Percentiles rank a stretch among this genome's conserved stretches.
Conservation (phyloP, 1,140 invertebrate genomes). For the Pseudoatta argentina region DNA sequence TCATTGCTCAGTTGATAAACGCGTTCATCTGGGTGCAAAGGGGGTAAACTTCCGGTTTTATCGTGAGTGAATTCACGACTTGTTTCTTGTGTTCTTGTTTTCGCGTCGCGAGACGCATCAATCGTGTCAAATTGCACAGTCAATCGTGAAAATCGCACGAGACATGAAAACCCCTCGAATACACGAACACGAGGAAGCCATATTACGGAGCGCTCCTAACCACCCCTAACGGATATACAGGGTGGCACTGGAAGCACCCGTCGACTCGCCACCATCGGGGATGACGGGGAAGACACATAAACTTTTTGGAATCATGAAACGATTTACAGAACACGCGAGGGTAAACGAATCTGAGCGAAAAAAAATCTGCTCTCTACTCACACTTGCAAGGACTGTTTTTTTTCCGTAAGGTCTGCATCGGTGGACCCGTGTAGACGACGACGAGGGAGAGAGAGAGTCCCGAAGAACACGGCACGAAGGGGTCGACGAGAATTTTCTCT, state of each 20-base stretch:
- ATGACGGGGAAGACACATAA: background rate
- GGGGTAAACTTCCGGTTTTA: background rate
- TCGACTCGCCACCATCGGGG: background rate
- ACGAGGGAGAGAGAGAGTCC: slow-evolving; percentile 51
- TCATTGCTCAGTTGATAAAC: slow-evolving; percentile 15
- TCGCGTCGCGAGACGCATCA: background rate
- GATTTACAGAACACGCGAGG: background rate
- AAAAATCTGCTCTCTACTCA: slow-evolving; percentile 87
- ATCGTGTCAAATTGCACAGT: background rate
- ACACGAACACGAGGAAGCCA: slow-evolving; percentile 61
- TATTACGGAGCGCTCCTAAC: slow-evolving; percentile 66
- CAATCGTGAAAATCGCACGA: background rate
- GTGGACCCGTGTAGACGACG: slow-evolving; percentile 76
- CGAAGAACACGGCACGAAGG: slow-evolving; percentile 47
- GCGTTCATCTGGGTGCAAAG: background rate
- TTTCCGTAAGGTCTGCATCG: slow-evolving; percentile 95
- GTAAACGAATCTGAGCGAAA: background rate
- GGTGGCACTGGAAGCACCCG: slow-evolving; percentile 53
- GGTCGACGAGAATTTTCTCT: slow-evolving; percentile 59
- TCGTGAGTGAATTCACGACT: background rate
- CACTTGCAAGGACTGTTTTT: slow-evolving; percentile 96
- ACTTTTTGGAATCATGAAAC: background rate
- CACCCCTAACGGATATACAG: slow-evolving; percentile 59
- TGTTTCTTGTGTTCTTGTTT: too few relatives aligned
- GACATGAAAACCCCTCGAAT: background rate